Percentiles rank a stretch among this genome's conserved stretches.
Conservation (phyloP, 2,113 vertebrate genomes). For the Salvelinus fontinalis region DNA sequence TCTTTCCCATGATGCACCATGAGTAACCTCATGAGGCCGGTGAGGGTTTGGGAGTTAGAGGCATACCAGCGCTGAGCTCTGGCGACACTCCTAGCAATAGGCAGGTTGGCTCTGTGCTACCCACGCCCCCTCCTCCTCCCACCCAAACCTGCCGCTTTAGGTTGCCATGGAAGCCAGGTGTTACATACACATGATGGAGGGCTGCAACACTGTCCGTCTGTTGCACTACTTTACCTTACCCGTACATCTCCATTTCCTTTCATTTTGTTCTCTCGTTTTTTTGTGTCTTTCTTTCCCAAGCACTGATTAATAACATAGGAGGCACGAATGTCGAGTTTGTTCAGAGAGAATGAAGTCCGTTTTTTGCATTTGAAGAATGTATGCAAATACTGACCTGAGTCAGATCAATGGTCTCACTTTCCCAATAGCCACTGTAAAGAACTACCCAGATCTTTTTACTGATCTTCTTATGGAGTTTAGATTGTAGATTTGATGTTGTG, state of each 20-base stretch:
- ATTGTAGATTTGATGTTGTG: slow-evolving; percentile 27
- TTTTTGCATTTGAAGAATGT: slow-evolving; percentile 67
- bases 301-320: slow-evolving; percentile 51
- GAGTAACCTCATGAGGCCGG: slow-evolving; percentile 49
- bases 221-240: slow-evolving; percentile 75
- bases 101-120: slow-evolving; percentile 34
- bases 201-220: slow-evolving; percentile 72
- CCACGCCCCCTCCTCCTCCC: slow-evolving; percentile 23
- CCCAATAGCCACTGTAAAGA: slow-evolving; percentile 51
- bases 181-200: slow-evolving; percentile 22
- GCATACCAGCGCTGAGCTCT: slow-evolving; percentile 67
- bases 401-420: slow-evolving; percentile 38
- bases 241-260: slow-evolving; percentile 32
- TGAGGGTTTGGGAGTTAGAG: slow-evolving; percentile 32
- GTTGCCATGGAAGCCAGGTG: slow-evolving; percentile 77
- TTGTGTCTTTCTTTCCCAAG: slow-evolving; percentile 29
- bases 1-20: slow-evolving; percentile 56
- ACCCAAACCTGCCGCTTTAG: slow-evolving; percentile 50
- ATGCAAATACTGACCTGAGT: slow-evolving; percentile 54
- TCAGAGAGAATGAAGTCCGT: slow-evolving; percentile 31
- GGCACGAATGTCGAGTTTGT: slow-evolving; percentile 35
- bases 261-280: slow-evolving; percentile 13
- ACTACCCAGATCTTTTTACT: slow-evolving; percentile 39
- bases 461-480: neutral
- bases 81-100: slow-evolving; percentile 60